Conservation (phyloP, 64 coral and sea anemone species). For the Hydrozoanthus tunicans region DNA sequence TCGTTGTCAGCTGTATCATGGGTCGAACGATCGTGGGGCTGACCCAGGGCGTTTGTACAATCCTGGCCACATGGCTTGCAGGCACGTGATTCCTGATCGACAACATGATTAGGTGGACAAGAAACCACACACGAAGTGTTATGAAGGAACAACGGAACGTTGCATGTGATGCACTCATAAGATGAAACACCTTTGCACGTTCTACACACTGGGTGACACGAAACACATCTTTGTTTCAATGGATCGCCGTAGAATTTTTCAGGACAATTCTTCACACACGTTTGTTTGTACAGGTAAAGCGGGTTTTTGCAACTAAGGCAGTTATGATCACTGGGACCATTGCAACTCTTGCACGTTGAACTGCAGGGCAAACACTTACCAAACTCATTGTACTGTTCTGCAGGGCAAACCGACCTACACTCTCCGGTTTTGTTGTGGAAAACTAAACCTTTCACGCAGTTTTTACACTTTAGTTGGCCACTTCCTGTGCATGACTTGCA, state of each 20-base stretch:
- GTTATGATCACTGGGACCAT: constrained; percentile 68
- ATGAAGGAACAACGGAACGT: constrained; percentile 69
- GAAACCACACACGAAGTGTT: constrained; percentile 73
- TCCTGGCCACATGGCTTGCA: constrained; percentile 12
- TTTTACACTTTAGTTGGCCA: constrained; percentile 56
- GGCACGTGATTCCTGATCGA: constrained; percentile 22
- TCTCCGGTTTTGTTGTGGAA: constrained; percentile 37
- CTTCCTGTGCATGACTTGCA: constrained; percentile 70
- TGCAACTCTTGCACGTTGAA: constrained; percentile 77
- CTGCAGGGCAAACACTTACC: constrained; percentile 67
- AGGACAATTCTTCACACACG: constrained; percentile 81
- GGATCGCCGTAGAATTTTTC: constrained; percentile 55
- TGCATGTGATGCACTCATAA: constrained; percentile 65
- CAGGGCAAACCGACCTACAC: constrained; percentile 67
- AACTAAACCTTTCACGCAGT: constrained; percentile 66
- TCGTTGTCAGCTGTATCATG: constrained; percentile 11
- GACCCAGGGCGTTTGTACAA: constrained; percentile 16
- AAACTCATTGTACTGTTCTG: constrained; percentile 47
- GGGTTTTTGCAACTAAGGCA: constrained; percentile 76
- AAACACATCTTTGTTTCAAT: constrained; percentile 33
- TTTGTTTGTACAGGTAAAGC: constrained; percentile 62
- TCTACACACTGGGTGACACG: constrained; percentile 84
- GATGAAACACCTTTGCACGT: constrained; percentile 62
- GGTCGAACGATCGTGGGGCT: constrained; percentile 31
- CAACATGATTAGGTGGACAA: constrained; percentile 63